Evolutionary conservation across 2,797 vertebrate species (phyloP).

Genomic region (Hozukius guyotensis): DNA sequence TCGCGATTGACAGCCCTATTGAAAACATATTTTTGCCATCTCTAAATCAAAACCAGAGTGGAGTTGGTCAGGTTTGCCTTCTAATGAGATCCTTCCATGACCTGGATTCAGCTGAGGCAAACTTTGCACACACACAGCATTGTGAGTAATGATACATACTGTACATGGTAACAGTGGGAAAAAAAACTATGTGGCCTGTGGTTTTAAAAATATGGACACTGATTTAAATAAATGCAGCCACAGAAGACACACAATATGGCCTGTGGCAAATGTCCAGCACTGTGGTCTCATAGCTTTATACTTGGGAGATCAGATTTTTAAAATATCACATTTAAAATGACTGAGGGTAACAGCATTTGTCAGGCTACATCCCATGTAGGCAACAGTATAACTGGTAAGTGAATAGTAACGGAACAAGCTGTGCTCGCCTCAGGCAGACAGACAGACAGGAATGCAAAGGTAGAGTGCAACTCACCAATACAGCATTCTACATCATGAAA

Average conservation of each 20-base stretch:
- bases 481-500: no score
- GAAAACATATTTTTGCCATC: neutral
- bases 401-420: neutral
- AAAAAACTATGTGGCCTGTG: neutral
- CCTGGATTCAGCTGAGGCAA: neutral
- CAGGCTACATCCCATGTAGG: neutral
- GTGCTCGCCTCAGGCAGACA: neutral
- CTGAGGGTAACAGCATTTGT: neutral
- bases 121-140: neutral
- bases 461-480: neutral
- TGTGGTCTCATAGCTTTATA: neutral
- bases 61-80: neutral
- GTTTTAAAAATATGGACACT: slow-evolving; percentile 7
- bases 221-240: slow-evolving; percentile 24
- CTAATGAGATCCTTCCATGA: neutral
- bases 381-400: neutral
- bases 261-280: slow-evolving; percentile 8
- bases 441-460: neutral
- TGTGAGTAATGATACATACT: neutral
- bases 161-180: neutral
- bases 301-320: slow-evolving; percentile 8
- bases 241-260: neutral
- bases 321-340: slow-evolving; percentile 18
- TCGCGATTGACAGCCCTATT: neutral
- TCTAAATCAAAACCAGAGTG: neutral